These are phyloP conservation scores for Apolygus lucorum DNA, from an alignment of 1,140 invertebrate genomes.

Conservation along the genomic window DNA sequence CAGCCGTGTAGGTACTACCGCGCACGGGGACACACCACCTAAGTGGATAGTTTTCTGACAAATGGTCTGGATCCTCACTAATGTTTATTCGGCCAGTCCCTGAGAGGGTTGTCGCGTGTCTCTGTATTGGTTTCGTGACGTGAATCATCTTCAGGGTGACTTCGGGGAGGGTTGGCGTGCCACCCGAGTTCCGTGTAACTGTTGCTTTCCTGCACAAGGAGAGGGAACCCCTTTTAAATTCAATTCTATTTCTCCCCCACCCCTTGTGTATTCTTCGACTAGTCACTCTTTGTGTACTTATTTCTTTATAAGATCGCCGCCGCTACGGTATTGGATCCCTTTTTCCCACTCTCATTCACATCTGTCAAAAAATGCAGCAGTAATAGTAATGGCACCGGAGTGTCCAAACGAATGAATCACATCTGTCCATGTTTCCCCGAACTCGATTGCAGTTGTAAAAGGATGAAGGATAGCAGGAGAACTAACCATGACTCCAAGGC, in stretches of 20 bases:
- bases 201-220: not conserved
- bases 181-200: not conserved
- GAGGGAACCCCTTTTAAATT: not conserved
- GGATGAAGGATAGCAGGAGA: not conserved
- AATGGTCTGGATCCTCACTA: not conserved
- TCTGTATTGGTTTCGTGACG: constrained; percentile 10
- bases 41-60: constrained; percentile 11
- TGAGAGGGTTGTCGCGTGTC: constrained; percentile 13
- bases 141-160: constrained; percentile 2
- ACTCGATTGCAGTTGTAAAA: not conserved
- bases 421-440: not conserved
- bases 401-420: not conserved
- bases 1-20: too few species aligned
- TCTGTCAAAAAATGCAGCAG: constrained; percentile 5
- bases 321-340: not conserved
- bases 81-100: not conserved
- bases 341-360: not conserved
- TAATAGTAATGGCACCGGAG: not conserved
- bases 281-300: not conserved
- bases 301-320: constrained; percentile 8
- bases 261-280: not conserved
- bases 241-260: not conserved
- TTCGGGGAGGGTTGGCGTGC: not conserved
- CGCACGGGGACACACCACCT: not conserved
- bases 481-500: too few species aligned